Percentiles rank a stretch among this genome's conserved stretches.
phyloP scores from a whole-genome alignment of 2,888 invertebrate species.

The Oasisia sp. region DNA sequence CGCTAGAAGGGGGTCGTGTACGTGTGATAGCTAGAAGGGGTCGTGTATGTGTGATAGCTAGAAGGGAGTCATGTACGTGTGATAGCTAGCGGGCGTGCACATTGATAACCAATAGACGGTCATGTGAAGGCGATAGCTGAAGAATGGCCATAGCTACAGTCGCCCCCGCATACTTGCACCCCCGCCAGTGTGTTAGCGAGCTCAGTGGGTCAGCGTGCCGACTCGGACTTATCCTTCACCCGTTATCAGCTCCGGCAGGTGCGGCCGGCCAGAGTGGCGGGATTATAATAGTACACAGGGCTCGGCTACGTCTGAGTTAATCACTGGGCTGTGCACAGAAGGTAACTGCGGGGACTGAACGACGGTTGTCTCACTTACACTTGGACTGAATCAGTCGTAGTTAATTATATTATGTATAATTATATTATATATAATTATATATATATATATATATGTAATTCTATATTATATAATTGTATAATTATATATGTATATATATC shows the following conservation, averaged over 20 bases:
- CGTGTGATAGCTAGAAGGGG: too few species aligned
- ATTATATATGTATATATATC: too few species aligned
- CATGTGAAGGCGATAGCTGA: too few species aligned
- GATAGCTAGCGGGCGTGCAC: too few species aligned
- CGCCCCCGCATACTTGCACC: too few species aligned
- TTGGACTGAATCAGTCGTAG: not conserved
- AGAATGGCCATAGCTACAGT: too few species aligned
- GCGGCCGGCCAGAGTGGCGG: not conserved
- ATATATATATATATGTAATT: too few species aligned
- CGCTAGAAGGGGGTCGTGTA: too few species aligned
- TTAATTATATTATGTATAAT: not conserved
- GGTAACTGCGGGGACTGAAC: not conserved
- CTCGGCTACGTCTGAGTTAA: not conserved
- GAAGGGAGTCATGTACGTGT: too few species aligned
- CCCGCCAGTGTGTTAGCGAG: not conserved
- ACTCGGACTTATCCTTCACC: not conserved
- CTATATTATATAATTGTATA: not conserved
- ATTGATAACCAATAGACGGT: too few species aligned
- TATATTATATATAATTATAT: not conserved
- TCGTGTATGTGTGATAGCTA: too few species aligned
- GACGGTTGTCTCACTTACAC: not conserved
- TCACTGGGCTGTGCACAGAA: not conserved
- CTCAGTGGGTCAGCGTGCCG: conserved; percentile 10
- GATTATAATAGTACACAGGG: not conserved
- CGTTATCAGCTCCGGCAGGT: not conserved